These are phyloP conservation scores for Podarcis lilfordi DNA, from an alignment of 2,797 vertebrate genomes.

Conservation along the genomic window DNA sequence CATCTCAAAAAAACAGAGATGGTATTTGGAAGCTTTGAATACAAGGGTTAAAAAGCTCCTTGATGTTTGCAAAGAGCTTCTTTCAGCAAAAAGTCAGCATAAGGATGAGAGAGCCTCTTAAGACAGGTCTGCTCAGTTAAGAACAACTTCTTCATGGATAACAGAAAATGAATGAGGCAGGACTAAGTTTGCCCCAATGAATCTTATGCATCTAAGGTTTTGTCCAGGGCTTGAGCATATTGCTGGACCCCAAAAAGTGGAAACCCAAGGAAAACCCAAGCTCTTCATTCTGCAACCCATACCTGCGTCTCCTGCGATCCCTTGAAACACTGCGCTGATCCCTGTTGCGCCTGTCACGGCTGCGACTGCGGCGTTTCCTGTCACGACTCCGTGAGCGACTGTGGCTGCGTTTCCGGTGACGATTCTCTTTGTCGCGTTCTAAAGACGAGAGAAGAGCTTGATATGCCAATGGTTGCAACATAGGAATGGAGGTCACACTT, in stretches of 20 bases:
- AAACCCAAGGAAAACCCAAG: background rate
- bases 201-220: background rate
- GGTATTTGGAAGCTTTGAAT: background rate
- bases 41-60: background rate
- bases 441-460: background rate
- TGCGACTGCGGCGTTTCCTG: constrained; percentile 85
- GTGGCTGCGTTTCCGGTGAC: constrained; percentile 86
- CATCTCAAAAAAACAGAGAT: background rate
- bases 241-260: too few relatives aligned
- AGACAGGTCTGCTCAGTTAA: background rate
- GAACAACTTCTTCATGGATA: background rate
- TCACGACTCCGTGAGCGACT: constrained; percentile 90
- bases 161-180: background rate
- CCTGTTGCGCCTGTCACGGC: constrained; percentile 85
- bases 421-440: constrained; percentile 94
- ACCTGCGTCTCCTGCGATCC: constrained; percentile 88
- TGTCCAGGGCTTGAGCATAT: background rate
- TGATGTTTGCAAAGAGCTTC: background rate
- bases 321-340: constrained; percentile 90
- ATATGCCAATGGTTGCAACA: background rate
- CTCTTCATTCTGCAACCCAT: background rate
- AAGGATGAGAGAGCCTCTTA: background rate
- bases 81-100: background rate
- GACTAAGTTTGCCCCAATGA: background rate
- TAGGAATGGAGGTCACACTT: background rate